Percentiles rank a stretch among this genome's conserved stretches.
Evolutionary conservation across 2,888 invertebrate species (phyloP).

Genomic region (Terebella lapidaria): DNA sequence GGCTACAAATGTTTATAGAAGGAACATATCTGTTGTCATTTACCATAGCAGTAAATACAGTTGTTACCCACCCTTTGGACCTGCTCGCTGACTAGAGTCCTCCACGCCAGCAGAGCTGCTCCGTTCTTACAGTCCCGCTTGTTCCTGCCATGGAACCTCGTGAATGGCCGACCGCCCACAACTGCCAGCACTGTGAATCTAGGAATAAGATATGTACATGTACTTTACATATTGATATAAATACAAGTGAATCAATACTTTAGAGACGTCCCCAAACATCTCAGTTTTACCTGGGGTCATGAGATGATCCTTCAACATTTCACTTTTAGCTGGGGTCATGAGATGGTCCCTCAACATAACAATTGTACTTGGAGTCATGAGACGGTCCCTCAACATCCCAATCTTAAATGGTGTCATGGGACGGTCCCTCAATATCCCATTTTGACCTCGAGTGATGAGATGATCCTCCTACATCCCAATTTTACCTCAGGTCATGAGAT

Average conservation of each 20-base stretch:
- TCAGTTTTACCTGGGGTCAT: slow-evolving; percentile 8
- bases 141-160: slow-evolving; percentile 4
- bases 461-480: slow-evolving; percentile 9
- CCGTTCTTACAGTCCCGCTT: slow-evolving; percentile 10
- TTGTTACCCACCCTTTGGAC: slow-evolving; percentile 8
- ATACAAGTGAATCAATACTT: not conserved
- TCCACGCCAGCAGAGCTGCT: slow-evolving; percentile 17
- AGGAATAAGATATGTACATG: not conserved
- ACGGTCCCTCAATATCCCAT: slow-evolving; percentile 10
- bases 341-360: slow-evolving; percentile 9
- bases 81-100: slow-evolving; percentile 5
- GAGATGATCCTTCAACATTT: slow-evolving; percentile 9
- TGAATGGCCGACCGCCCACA: slow-evolving; percentile 10
- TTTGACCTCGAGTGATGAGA: slow-evolving; percentile 11
- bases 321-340: slow-evolving; percentile 11
- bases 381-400: slow-evolving; percentile 10
- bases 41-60: no score
- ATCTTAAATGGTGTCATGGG: slow-evolving; percentile 10
- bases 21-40: no score
- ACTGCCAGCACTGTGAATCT: slow-evolving; percentile 17
- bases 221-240: not conserved
- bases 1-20: no score
- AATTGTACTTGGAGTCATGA: slow-evolving; percentile 10
- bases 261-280: not conserved
- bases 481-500: slow-evolving; percentile 10